Percentiles rank a stretch among this genome's conserved stretches.
phyloP scores from a whole-genome alignment of 2,113 vertebrate genomes.

The Poeciliopsis prolifica region DNA sequence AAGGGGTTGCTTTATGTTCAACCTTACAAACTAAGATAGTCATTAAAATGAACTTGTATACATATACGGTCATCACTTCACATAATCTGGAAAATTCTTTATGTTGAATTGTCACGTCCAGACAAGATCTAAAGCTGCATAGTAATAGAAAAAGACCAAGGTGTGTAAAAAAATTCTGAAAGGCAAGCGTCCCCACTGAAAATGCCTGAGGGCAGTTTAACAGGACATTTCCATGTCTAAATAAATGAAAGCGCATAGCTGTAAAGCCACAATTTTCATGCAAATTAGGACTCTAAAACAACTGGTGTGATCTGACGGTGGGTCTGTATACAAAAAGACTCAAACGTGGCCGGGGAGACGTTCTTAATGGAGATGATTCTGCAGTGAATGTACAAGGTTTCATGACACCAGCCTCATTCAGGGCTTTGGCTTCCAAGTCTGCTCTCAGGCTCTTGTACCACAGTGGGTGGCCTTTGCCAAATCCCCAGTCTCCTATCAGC shows the following conservation, averaged over 20 bases:
- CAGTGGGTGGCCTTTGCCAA: slow-evolving; percentile 17
- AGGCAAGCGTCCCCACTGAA: not conserved
- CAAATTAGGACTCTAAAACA: not conserved
- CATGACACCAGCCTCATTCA: not conserved
- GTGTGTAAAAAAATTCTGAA: not conserved
- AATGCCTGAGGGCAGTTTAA: not conserved
- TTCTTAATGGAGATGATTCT: not conserved
- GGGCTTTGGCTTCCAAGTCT: not conserved
- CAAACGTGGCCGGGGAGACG: not conserved
- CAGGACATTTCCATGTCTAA: not conserved
- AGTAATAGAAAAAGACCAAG: not conserved
- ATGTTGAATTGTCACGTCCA: not conserved
- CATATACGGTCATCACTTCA: not conserved
- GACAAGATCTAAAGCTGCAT: not conserved
- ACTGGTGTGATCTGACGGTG: not conserved
- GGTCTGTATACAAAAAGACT: not conserved
- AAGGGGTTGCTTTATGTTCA: not conserved
- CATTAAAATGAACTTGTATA: not conserved
- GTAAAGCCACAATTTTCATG: not conserved
- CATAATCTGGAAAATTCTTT: not conserved
- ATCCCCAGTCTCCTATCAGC: not conserved
- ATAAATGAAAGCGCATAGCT: not conserved
- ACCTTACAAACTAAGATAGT: not conserved
- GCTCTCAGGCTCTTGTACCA: slow-evolving; percentile 1
- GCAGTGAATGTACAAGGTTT: not conserved